phyloP scores from a whole-genome alignment of 2,113 vertebrate genomes.

The Mesembrinibis cayennensis region DNA sequence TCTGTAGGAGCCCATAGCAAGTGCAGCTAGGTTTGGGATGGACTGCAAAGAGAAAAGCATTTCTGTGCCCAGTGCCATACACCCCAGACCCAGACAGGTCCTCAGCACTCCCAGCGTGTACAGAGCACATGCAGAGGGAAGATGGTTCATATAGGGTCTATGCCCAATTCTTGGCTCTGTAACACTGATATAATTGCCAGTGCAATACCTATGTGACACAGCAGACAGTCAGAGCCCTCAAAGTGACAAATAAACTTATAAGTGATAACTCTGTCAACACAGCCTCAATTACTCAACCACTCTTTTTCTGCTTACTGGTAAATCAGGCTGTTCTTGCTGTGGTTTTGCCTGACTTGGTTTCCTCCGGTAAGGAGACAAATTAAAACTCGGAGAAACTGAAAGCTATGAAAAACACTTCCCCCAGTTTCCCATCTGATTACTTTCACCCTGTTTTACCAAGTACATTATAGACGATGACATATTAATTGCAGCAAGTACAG shows the following conservation, averaged over 20 bases:
- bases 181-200: background rate
- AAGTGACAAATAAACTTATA: background rate
- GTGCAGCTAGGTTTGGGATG: background rate
- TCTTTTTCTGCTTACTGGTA: background rate
- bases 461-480: background rate
- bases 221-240: background rate
- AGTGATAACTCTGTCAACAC: background rate
- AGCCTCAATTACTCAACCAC: background rate
- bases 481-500: background rate
- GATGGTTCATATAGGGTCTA: background rate
- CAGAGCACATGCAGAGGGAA: background rate
- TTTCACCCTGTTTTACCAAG: background rate
- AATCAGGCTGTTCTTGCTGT: background rate
- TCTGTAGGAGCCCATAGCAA: rapidly evolving
- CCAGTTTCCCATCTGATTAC: background rate
- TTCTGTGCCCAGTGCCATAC: background rate
- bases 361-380: background rate
- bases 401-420: background rate
- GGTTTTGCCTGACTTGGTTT: background rate
- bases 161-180: background rate
- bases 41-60: background rate
- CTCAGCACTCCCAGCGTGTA: rapidly evolving
- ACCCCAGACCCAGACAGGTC: background rate
- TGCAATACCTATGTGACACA: background rate
- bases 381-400: background rate